Evolutionary conservation across 92 coral and sea anemone species (phyloP).

Genomic region (Epizoanthus illoricatus): DNA sequence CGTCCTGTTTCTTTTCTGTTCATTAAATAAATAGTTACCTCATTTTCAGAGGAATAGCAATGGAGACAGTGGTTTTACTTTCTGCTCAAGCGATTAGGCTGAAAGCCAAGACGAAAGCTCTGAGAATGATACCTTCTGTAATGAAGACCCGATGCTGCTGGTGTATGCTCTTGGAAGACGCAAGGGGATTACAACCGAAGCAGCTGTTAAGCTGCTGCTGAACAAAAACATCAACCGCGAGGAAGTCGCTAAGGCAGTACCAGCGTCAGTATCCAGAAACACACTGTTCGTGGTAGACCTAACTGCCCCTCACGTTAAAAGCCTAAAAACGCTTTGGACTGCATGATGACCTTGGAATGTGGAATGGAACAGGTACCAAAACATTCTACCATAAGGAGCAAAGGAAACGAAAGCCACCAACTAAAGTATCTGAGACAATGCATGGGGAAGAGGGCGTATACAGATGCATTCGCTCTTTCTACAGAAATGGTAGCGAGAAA

Average conservation of each 20-base stretch:
- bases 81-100: too few relatives aligned
- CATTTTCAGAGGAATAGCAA: too few relatives aligned
- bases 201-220: slow-evolving; percentile 40
- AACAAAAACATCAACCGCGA: slow-evolving; percentile 26
- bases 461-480: slow-evolving; percentile 39
- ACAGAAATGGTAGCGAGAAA: slow-evolving; percentile 49
- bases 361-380: too few relatives aligned
- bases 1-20: too few relatives aligned
- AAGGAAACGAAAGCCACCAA: too few relatives aligned
- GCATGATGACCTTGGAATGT: too few relatives aligned
- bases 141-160: too few relatives aligned
- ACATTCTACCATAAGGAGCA: too few relatives aligned
- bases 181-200: slow-evolving; percentile 41
- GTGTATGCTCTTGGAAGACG: slow-evolving; percentile 24
- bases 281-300: slow-evolving; percentile 42
- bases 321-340: slow-evolving; percentile 48
- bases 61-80: too few relatives aligned
- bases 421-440: slow-evolving; percentile 37
- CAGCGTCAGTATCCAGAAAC: slow-evolving; percentile 43
- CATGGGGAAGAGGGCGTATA: slow-evolving; percentile 43
- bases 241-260: slow-evolving; percentile 44
- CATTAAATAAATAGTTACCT: too few relatives aligned
- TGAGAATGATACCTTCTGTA: too few relatives aligned
- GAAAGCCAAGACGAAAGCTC: too few relatives aligned
- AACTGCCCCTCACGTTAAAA: slow-evolving; percentile 44